Base-by-base conservation (phyloP, 2,113 vertebrate genomes). In the Tichodroma muraria region DNA sequence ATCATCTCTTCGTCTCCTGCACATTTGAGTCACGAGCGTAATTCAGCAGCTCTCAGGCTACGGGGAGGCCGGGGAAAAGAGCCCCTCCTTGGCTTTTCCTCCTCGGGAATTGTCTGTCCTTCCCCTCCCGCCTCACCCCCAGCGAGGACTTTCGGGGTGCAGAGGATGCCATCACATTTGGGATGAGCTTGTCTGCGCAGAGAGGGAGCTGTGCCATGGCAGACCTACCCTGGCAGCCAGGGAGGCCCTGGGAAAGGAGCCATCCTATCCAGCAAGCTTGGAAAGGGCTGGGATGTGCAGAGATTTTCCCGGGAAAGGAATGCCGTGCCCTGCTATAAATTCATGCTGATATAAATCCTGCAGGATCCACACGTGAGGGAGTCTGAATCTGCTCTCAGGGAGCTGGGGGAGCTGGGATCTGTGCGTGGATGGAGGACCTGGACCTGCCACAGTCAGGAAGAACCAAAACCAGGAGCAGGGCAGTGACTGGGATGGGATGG, bases 1-100 rank as follows among this genome's bases (percentile, higher is more conserved):
- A 80, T 88, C 64, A 33, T 64, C 79, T 47, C 82, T 28, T 68
- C 83, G 80, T 65, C 88, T 88, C 75, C 85, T 80, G 76, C 86
- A 90, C 59, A 16, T 83, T 77, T 37, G 59, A 90, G 71, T 56
- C 52, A 65, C 27, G 53, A 90, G 85, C 63, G 11, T 19, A 79
- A 68, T 85, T 85, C 73, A 90, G 70, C 75, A 77, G 24, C 49
- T 90, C 64, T 40, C 77, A 73, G 54, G 35, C 72, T 52, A 19
- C 0, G 0, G 42, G 57, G 42, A 75, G 31, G 27, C 24, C 7
- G 15, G 25, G 63, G 9, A 33, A 71, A 84, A 16, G 52, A 75
- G 49, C 35, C 13, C 59, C 17, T 60, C 33, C 57, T 60, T 2
- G 22, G 56, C 44, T 31, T 63, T 65, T 69, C 22, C 20, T 87